A percentile compares a stretch with the other conserved stretches of the same genome.
Evolutionary conservation across 2,888 invertebrate species (phyloP).

Genomic region (Eupithecia subumbrata): DNA sequence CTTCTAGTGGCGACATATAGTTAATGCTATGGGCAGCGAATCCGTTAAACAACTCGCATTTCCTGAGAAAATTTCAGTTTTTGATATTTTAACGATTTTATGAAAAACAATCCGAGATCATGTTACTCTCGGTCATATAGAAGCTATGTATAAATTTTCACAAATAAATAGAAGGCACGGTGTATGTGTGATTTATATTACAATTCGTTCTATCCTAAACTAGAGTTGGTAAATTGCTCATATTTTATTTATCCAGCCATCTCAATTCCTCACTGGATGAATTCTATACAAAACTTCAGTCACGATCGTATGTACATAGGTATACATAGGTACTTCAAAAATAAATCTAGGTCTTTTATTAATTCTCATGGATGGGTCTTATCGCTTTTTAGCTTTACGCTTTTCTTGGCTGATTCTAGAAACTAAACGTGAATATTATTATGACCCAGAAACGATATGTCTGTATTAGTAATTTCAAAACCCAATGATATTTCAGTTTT

Average conservation of each 20-base stretch:
- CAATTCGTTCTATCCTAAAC: not conserved
- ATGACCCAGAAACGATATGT: not conserved
- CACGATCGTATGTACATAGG: not conserved
- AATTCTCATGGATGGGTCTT: too few species aligned
- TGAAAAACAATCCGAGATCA: too few species aligned
- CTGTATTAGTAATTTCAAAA: too few species aligned
- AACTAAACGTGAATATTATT: not conserved
- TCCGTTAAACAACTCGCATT: too few species aligned
- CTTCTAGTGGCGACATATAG: too few species aligned
- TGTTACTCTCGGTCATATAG: not conserved
- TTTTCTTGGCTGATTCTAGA: not conserved
- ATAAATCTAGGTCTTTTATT: not conserved
- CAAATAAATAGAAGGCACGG: not conserved
- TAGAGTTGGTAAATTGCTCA: slow-evolving; percentile 17
- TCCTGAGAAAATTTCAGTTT: too few species aligned
- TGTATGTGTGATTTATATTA: not conserved
- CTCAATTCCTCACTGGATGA: slow-evolving; percentile 34
- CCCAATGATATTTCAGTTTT: too few species aligned
- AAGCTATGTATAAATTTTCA: not conserved
- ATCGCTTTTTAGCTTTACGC: too few species aligned
- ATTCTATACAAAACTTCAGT: slow-evolving; percentile 16
- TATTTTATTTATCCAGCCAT: slow-evolving; percentile 38
- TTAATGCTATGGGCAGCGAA: too few species aligned
- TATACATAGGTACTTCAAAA: not conserved
- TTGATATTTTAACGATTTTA: too few species aligned